Conservation (phyloP, 2,888 invertebrate genomes). For the Megalurothrips usitatus region DNA sequence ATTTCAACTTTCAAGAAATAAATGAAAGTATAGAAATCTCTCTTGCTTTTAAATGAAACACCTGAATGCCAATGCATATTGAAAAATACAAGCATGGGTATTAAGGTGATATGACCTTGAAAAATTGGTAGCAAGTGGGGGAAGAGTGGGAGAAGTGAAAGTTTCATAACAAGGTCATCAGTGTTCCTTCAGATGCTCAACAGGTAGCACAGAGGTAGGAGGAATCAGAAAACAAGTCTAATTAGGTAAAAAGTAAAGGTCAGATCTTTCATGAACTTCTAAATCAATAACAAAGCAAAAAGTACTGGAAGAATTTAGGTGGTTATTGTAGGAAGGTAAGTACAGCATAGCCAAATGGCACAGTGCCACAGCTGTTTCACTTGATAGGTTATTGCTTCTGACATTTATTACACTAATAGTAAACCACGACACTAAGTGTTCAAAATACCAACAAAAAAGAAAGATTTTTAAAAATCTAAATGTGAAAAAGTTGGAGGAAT, state of each 20-base stretch:
- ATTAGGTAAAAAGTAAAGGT: background rate
- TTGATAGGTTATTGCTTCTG: background rate
- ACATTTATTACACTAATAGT: background rate
- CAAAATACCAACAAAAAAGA: too few species aligned
- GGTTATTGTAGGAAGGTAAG: background rate
- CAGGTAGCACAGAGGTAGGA: background rate
- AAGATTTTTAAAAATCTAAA: too few species aligned
- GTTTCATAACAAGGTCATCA: background rate
- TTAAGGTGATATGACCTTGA: background rate
- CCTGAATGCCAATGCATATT: too few species aligned
- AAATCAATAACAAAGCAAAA: background rate
- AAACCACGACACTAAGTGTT: too few species aligned
- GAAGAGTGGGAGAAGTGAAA: conserved; percentile 19
- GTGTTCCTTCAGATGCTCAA: background rate
- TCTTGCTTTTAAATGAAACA: too few species aligned
- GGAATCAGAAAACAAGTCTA: background rate
- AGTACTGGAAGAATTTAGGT: background rate
- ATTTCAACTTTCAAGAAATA: background rate
- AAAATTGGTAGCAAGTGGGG: background rate
- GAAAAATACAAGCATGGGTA: too few species aligned
- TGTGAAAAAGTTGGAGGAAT: too few species aligned
- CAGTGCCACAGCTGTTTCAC: background rate
- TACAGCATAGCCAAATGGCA: background rate
- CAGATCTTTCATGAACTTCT: background rate
- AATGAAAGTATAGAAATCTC: too few species aligned